Evolutionary conservation across 2,888 invertebrate species (phyloP), one percentile per base, ranked within the genome.

Genomic region (Tipula unca): DNA sequence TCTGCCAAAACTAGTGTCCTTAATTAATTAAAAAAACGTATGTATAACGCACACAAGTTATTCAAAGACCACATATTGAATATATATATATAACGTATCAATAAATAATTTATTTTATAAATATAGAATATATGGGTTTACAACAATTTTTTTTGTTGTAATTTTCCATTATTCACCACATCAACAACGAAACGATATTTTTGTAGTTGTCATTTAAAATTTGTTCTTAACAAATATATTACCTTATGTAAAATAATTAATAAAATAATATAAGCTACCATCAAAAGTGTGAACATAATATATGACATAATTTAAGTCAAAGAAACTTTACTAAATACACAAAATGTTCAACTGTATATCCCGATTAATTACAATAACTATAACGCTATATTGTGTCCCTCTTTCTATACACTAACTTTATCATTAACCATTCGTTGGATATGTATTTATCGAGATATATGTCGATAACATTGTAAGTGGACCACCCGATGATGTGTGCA

Each of bases 151-250:
- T 14, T 42, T 42, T 42, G 14, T 25, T 69, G 25, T 25, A 69
- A 69, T 25, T 69, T 69, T 69, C 13, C 69, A 69, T 8, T 69
- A 25, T 25, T 69, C 69, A 69, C 69, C 69, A 10, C 69, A 25
- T 69, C 69, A 69, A 69, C 69, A 69, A 69, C 69, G 69, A 69
- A 69, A 25, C 25, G 25, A 83, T 83, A 83, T 83, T 83, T 35
- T 83, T 83, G 29, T 35, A 17, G 14, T 83, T 83, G 83, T 83
- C 83, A 83, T 83, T 83, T 83, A 32, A 32, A 83, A 83, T 83
- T 83, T 83, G n/a, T 83, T 83, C 32, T 35, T 35, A 83, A 32
- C 83, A 83, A 83, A 83, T 32, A 83, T 35, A 32, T 83, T 83
- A 83, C 32, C 83, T 83, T 83, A 83, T 83, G 25, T 69, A 25